These are phyloP conservation scores for Brachionus rotundiformis DNA, from an alignment of 1,140 invertebrate species.

Conservation along the genomic window DNA sequence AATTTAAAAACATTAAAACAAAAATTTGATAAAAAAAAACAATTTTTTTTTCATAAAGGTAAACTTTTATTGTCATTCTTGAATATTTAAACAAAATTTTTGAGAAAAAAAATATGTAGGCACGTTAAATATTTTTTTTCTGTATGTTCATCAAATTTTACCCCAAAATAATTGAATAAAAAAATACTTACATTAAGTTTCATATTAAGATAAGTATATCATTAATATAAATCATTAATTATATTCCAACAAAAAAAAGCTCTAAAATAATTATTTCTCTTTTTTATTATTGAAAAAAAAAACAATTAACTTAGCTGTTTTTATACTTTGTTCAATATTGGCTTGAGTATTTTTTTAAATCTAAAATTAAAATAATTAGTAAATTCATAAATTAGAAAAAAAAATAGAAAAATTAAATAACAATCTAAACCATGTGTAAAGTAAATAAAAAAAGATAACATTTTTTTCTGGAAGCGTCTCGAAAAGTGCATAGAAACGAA, in stretches of 20 bases:
- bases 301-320: not conserved
- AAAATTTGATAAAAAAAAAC: too few species aligned
- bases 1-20: too few species aligned
- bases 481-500: too few species aligned
- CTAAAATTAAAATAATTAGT: not conserved
- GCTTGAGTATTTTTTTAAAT: not conserved
- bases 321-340: not conserved
- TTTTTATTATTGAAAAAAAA: not conserved
- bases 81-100: too few species aligned
- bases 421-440: too few species aligned
- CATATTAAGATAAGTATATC: conserved; percentile 29
- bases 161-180: too few species aligned
- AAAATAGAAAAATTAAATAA: too few species aligned
- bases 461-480: too few species aligned
- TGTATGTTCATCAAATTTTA: not conserved
- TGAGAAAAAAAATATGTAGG: too few species aligned
- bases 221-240: conserved; percentile 40
- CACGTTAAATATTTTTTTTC: not conserved
- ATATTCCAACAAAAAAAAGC: conserved; percentile 20
- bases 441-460: not conserved
- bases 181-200: conserved; percentile 1
- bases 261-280: not conserved
- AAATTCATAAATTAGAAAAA: too few species aligned
- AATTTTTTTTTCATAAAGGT: too few species aligned
- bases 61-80: too few species aligned